phyloP scores from a whole-genome alignment of 2,797 vertebrate species.

The Gouania willdenowi region DNA sequence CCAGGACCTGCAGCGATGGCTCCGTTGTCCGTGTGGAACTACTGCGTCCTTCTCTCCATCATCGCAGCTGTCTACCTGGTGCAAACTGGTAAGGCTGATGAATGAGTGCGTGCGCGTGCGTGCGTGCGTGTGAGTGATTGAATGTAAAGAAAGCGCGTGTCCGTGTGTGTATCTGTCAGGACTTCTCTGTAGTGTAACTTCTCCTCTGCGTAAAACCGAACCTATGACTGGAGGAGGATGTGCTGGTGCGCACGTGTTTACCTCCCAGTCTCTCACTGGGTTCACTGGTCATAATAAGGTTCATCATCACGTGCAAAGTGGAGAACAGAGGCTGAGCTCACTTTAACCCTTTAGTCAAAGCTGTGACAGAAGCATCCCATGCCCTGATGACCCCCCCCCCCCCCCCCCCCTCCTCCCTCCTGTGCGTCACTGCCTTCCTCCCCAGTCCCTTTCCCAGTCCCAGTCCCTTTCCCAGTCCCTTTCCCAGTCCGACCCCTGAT shows the following conservation, averaged over 20 bases:
- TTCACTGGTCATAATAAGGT: too few relatives aligned
- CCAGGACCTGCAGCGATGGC: constrained; percentile 72
- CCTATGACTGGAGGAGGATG: too few relatives aligned
- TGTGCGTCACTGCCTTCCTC: constrained; percentile 15
- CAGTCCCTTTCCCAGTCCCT: neutral
- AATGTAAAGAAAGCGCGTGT: constrained; percentile 1
- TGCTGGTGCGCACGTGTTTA: too few relatives aligned
- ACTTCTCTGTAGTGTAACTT: neutral
- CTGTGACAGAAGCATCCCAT: neutral
- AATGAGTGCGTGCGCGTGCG: constrained; percentile 23
- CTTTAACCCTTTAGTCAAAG: constrained; percentile 1
- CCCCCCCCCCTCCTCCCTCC: too few relatives aligned
- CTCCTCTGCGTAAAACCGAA: constrained; percentile 8
- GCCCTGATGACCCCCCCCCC: constrained; percentile 13
- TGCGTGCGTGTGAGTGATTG: too few relatives aligned
- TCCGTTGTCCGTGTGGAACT: constrained; percentile 68
- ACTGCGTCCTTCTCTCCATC: constrained; percentile 66
- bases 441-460: neutral
- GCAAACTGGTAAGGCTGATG: constrained; percentile 69
- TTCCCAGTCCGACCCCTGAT: neutral
- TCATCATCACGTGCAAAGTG: too few relatives aligned
- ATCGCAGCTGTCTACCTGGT: constrained; percentile 54
- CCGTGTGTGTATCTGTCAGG: neutral
- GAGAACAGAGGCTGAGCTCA: constrained; percentile 10
- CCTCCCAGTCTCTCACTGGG: too few relatives aligned